Conservation (phyloP, 2,797 vertebrate genomes). For the Takifugu ocellatus region DNA sequence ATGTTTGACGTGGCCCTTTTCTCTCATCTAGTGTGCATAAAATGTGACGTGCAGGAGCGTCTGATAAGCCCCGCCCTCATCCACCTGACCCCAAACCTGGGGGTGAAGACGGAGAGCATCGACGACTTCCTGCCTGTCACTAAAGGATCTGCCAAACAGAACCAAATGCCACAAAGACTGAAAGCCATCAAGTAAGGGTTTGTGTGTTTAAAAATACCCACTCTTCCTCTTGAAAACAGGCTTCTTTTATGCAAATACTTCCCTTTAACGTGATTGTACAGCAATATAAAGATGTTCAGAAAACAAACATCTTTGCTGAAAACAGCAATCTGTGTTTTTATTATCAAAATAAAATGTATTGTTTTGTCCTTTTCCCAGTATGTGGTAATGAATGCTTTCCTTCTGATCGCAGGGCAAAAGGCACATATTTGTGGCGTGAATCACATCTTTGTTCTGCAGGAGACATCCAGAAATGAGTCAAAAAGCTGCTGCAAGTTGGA, state of each 20-base stretch:
- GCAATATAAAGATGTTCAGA: too few species aligned
- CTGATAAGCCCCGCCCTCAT: slow-evolving; percentile 85
- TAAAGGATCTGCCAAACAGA: slow-evolving; percentile 68
- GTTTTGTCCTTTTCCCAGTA: background rate
- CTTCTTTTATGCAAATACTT: too few species aligned
- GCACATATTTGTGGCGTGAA: slow-evolving; percentile 36
- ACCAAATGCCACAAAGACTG: slow-evolving; percentile 65
- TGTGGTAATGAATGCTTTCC: slow-evolving; percentile 33
- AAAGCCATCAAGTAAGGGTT: slow-evolving; percentile 81
- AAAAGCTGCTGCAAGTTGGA: background rate
- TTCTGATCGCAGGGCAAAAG: slow-evolving; percentile 19
- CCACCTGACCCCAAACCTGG: slow-evolving; percentile 57
- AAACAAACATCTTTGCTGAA: too few species aligned
- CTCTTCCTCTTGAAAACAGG: too few species aligned
- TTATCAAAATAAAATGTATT: too few species aligned
- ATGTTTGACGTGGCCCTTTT: background rate
- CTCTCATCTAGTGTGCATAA: slow-evolving; percentile 80
- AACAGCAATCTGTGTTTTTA: too few species aligned
- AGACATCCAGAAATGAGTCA: background rate
- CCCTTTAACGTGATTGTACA: too few species aligned
- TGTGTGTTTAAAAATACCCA: too few species aligned
- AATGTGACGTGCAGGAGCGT: slow-evolving; percentile 91
- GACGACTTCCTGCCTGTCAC: slow-evolving; percentile 67
- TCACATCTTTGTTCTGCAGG: slow-evolving; percentile 46
- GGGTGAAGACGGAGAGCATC: slow-evolving; percentile 68